phyloP scores from a whole-genome alignment of 1,140 invertebrate species.

The Pachypeltis micranthus region DNA sequence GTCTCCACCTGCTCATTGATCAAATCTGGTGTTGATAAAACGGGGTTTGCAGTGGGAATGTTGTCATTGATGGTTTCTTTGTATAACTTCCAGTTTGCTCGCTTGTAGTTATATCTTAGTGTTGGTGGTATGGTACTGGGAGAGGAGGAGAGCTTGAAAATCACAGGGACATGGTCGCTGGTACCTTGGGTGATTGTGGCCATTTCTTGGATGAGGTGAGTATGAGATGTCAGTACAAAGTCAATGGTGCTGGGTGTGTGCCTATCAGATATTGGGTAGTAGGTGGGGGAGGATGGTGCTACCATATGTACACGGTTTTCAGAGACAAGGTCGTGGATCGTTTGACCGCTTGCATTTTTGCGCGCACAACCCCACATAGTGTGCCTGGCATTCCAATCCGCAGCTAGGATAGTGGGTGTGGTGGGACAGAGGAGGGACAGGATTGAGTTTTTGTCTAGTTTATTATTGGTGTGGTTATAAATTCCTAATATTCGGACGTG shows the following conservation, averaged over 20 bases:
- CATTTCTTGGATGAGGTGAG: background rate
- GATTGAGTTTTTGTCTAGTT: background rate
- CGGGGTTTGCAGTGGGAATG: background rate
- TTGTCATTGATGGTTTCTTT: background rate
- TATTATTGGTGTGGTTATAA: background rate
- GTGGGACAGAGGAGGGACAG: background rate
- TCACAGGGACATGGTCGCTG: background rate
- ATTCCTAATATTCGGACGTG: background rate
- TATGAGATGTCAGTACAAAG: background rate
- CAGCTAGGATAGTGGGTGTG: background rate
- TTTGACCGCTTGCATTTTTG: background rate
- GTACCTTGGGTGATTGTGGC: background rate
- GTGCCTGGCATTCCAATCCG: background rate
- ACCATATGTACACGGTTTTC: background rate
- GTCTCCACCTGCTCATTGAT: background rate
- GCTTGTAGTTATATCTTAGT: background rate
- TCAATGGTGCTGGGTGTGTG: background rate
- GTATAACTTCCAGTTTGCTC: background rate
- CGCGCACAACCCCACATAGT: background rate
- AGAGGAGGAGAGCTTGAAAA: background rate
- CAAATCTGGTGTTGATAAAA: background rate
- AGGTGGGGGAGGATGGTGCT: background rate
- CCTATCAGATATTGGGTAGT: background rate
- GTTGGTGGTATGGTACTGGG: background rate
- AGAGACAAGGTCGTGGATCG: background rate